phyloP scores from a whole-genome alignment of 2,888 invertebrate species.

The Synanthedon andrenaeformis region DNA sequence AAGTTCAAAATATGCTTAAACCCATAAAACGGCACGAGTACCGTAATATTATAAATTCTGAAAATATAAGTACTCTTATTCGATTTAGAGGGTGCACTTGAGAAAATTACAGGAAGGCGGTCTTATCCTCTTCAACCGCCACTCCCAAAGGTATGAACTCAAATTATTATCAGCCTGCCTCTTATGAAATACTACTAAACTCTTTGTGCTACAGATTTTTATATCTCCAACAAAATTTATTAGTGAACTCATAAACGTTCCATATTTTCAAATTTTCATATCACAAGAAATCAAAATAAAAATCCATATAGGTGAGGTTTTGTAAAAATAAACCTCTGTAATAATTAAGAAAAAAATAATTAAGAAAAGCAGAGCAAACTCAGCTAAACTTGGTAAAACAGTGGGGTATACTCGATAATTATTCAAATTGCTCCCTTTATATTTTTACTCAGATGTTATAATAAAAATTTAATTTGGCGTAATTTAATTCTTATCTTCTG shows the following conservation, averaged over 20 bases:
- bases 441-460: constrained; percentile 55
- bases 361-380: constrained; percentile 19
- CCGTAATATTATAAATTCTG: constrained; percentile 65
- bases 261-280: too few species aligned
- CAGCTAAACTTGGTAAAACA: constrained; percentile 23
- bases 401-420: constrained; percentile 37
- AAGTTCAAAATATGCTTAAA: constrained; percentile 17
- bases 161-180: constrained; percentile 51
- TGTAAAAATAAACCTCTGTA: not conserved
- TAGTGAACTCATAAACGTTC: too few species aligned
- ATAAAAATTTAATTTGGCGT: constrained; percentile 60
- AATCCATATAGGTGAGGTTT: too few species aligned
- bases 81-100: constrained; percentile 53
- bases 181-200: constrained; percentile 11
- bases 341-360: not conserved
- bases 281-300: too few species aligned
- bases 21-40: constrained; percentile 43
- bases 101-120: constrained; percentile 63
- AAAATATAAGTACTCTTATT: constrained; percentile 55
- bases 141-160: constrained; percentile 50
- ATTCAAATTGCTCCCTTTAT: constrained; percentile 55
- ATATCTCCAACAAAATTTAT: not conserved
- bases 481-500: constrained; percentile 65
- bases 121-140: constrained; percentile 52
- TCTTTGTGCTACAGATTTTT: not conserved